These are phyloP conservation scores for Ataeniobius toweri DNA, from an alignment of 2,797 vertebrate species.

Conservation along the genomic window DNA sequence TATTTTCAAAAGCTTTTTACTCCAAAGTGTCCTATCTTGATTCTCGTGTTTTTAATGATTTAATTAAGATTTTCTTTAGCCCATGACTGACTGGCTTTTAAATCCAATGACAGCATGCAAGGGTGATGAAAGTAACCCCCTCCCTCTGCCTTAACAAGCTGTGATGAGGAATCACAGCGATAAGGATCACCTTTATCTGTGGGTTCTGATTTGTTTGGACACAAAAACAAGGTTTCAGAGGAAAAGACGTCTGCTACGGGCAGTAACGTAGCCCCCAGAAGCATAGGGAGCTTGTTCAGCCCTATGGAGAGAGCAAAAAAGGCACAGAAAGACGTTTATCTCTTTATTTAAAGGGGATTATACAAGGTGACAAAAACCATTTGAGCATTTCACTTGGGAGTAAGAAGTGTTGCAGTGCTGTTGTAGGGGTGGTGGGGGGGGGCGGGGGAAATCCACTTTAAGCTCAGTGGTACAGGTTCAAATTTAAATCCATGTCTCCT, in stretches of 20 bases:
- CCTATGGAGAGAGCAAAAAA: constrained; percentile 83
- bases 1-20: constrained; percentile 86
- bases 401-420: constrained; percentile 71
- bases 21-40: constrained; percentile 76
- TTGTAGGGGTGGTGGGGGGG: constrained; percentile 6
- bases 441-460: constrained; percentile 2
- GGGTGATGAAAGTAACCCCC: constrained; percentile 84
- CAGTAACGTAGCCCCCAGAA: constrained; percentile 85
- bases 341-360: constrained; percentile 38
- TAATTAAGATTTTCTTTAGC: neutral
- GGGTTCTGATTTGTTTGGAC: constrained; percentile 72
- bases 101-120: constrained; percentile 42
- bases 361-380: constrained; percentile 43
- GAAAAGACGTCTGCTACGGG: constrained; percentile 82
- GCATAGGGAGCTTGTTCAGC: constrained; percentile 82
- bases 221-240: constrained; percentile 74
- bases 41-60: constrained; percentile 25
- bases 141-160: constrained; percentile 55
- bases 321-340: constrained; percentile 73
- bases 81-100: neutral
- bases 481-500: constrained; percentile 19
- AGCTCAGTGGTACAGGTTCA: constrained; percentile 10
- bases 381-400: constrained; percentile 79
- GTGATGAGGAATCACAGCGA: constrained; percentile 55
- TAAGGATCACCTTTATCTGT: constrained; percentile 69